phyloP scores from a whole-genome alignment of 1,140 invertebrate species.

The Papilio glaucus region DNA sequence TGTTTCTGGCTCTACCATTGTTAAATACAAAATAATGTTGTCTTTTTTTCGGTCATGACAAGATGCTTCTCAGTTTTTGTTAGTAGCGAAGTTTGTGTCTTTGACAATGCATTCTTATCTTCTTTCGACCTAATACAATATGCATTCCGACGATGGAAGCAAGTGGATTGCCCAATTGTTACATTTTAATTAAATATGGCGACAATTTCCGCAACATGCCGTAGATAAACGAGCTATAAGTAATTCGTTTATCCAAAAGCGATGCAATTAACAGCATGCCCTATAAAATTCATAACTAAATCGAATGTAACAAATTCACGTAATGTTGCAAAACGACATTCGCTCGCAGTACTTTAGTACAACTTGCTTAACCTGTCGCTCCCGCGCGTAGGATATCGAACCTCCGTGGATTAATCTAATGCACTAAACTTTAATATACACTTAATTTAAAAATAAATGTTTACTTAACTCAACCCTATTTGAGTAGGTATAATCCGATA shows the following conservation, averaged over 20 bases:
- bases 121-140: no score
- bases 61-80: no score
- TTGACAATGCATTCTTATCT: no score
- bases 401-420: not conserved
- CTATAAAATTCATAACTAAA: conserved; percentile 36
- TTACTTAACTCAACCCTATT: no score
- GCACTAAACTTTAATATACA: not conserved
- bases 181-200: not conserved
- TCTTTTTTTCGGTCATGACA: no score
- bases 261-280: conserved; percentile 27
- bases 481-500: no score
- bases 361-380: conserved; percentile 16
- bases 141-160: no score
- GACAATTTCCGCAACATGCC: not conserved
- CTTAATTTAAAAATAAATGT: no score
- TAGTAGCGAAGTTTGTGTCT: no score
- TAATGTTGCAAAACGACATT: conserved; percentile 32
- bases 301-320: conserved; percentile 37
- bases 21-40: no score
- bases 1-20: no score
- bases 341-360: conserved; percentile 20
- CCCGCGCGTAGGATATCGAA: conserved; percentile 17
- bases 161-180: no score
- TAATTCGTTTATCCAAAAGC: not conserved
- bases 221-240: not conserved